Base-by-base conservation (phyloP, 2,797 vertebrate genomes). In the Phataginus tetradactyla region DNA sequence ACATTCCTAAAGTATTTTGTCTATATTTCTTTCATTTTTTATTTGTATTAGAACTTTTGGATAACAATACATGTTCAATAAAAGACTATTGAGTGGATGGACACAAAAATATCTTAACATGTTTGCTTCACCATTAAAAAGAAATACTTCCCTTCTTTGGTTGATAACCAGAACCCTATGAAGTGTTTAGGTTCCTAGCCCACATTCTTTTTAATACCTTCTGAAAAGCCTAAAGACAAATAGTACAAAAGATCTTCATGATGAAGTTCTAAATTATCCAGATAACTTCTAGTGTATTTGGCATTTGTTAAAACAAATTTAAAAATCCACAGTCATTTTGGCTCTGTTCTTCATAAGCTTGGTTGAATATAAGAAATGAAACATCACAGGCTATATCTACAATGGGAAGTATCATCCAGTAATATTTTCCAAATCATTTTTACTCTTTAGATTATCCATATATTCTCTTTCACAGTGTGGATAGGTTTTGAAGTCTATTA, bases 201-300 rank as follows among this genome's bases (percentile, higher is more conserved):
- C 27, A 37, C 34, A 75, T 57, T 90, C 51, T 57, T 85, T 93
- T 84, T 86, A 95, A 87, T 45, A 90, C 14, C 49, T 85, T 78
- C 68, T 93, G 75, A 94, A 94, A 95, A 92, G 34, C 7, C 45
- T 66, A 68, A 96, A 94, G 59, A 72, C 25, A 91, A 85, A 86
- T 63, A 42, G 37, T 15, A 83, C 3, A 68, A 59, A 93, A 86
- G 4, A 78, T 51, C 2, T 91, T 51, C 42, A 27, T 68, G 61
- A 86, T 42, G 15, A 5, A 37, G 55, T 83, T 86, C 78, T 39
- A 34, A 72, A 86, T 86, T 89, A 68, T 32, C 34, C 34, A 71
- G 39, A 39, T 77, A 91, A 71, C 49, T 59, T 90, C 53, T 9
- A 34, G 55, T 51, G 75, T 21, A 64, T 53, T 68, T 75, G 29